These are phyloP conservation scores for Crotalus horridus DNA, from an alignment of 2,113 vertebrate genomes.

Conservation along the genomic window DNA sequence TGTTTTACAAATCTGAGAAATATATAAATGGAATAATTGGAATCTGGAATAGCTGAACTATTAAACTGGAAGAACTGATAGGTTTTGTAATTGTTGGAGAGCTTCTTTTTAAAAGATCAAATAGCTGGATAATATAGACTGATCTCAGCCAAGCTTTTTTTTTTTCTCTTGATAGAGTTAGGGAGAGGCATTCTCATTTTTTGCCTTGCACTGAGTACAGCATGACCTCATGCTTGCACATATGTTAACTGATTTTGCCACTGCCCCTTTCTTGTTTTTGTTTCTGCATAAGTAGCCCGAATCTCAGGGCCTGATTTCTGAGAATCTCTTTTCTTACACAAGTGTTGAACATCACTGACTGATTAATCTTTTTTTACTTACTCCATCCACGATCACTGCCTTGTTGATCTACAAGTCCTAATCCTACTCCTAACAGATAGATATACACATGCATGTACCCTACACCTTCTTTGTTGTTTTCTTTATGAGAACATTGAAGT, in stretches of 20 bases:
- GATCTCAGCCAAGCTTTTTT: neutral
- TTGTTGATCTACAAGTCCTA: neutral
- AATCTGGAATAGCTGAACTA: neutral
- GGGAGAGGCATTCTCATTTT: neutral
- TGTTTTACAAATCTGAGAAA: neutral
- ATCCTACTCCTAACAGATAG: neutral
- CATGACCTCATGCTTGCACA: neutral
- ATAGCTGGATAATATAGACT: neutral
- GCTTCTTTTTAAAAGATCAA: neutral
- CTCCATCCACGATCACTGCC: neutral
- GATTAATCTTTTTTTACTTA: neutral
- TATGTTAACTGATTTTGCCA: neutral
- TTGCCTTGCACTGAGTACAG: neutral
- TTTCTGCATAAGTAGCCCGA: neutral
- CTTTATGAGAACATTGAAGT: neutral
- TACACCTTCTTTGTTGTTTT: neutral
- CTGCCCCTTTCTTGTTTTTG: neutral
- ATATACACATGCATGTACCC: neutral
- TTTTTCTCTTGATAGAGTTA: constrained; percentile 10
- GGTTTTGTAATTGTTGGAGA: neutral
- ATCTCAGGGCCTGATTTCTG: neutral
- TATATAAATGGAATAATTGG: neutral
- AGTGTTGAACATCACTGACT: neutral
- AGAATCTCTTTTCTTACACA: neutral
- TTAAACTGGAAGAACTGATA: neutral